Percentiles rank a stretch among this genome's conserved stretches.
These are phyloP conservation scores for Lagodon rhomboides DNA, from an alignment of 2,797 vertebrate species.

Conservation along the genomic window DNA sequence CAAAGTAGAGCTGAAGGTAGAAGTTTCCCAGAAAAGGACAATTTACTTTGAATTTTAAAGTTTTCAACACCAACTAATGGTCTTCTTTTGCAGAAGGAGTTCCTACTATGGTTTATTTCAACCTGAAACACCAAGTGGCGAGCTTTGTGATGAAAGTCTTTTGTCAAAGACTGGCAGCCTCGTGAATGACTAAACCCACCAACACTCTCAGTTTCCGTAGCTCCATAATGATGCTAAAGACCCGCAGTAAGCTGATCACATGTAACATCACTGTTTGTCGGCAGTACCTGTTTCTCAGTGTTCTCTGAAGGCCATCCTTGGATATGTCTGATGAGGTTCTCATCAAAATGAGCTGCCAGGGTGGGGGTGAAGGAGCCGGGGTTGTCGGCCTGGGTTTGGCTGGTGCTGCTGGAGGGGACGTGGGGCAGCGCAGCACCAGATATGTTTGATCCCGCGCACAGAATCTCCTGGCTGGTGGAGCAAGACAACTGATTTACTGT, in stretches of 20 bases:
- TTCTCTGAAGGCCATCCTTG: slow-evolving; percentile 99
- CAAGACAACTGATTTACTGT: neutral
- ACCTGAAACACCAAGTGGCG: neutral
- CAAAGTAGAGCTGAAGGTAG: neutral
- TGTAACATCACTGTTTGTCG: neutral
- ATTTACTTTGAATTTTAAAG: neutral
- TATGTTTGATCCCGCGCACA: slow-evolving; percentile 90
- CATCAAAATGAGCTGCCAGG: slow-evolving; percentile 96
- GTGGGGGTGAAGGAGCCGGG: slow-evolving; percentile 93
- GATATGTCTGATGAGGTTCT: slow-evolving; percentile 98
- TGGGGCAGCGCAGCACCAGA: slow-evolving; percentile 79
- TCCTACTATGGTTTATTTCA: neutral
- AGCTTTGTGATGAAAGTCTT: neutral
- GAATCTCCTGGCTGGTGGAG: slow-evolving; percentile 91
- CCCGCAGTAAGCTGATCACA: neutral
- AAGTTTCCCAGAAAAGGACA: neutral
- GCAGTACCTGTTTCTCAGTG: slow-evolving; percentile 94
- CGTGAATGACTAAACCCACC: neutral
- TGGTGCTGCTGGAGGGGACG: slow-evolving; percentile 52
- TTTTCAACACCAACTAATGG: neutral
- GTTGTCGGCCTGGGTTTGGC: slow-evolving; percentile 83
- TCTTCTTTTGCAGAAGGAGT: neutral
- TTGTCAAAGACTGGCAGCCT: neutral
- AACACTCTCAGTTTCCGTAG: neutral
- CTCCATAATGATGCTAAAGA: neutral